Conservation (phyloP, 2,113 vertebrate genomes). For the Paradoxurus hermaphroditus region DNA sequence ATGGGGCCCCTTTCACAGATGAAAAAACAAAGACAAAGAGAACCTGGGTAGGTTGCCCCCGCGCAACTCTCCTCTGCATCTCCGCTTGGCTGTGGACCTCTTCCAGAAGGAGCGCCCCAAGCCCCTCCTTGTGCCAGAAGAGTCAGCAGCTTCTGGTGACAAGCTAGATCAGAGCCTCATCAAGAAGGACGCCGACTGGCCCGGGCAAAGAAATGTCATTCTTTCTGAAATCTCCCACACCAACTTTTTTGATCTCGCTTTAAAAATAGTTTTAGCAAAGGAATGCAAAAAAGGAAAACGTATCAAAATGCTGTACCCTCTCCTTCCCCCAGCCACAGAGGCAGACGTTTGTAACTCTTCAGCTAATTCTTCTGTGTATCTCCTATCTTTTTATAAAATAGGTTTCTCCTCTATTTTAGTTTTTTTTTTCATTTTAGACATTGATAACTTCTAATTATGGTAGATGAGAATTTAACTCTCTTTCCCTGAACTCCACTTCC, state of each 20-base stretch:
- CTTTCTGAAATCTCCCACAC: background rate
- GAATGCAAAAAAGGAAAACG: background rate
- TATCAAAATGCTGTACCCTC: background rate
- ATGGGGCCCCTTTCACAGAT: background rate
- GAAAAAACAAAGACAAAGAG: background rate
- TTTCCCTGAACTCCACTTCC: background rate
- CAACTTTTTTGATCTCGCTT: background rate
- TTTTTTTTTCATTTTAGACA: background rate
- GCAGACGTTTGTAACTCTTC: background rate
- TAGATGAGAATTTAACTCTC: background rate
- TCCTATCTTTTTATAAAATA: background rate
- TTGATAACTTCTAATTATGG: background rate
- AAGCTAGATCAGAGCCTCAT: background rate
- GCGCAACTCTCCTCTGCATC: background rate
- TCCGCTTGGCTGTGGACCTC: background rate
- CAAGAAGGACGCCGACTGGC: background rate
- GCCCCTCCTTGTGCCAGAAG: background rate
- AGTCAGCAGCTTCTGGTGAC: background rate
- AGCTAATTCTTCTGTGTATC: background rate
- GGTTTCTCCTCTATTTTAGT: background rate
- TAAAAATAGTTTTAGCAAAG: background rate
- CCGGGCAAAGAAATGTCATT: background rate
- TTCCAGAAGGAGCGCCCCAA: background rate
- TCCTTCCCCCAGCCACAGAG: background rate
- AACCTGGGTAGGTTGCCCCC: background rate